Base-by-base conservation (phyloP, 2,797 vertebrate genomes). In the Acrocephalus scirpaceus region DNA sequence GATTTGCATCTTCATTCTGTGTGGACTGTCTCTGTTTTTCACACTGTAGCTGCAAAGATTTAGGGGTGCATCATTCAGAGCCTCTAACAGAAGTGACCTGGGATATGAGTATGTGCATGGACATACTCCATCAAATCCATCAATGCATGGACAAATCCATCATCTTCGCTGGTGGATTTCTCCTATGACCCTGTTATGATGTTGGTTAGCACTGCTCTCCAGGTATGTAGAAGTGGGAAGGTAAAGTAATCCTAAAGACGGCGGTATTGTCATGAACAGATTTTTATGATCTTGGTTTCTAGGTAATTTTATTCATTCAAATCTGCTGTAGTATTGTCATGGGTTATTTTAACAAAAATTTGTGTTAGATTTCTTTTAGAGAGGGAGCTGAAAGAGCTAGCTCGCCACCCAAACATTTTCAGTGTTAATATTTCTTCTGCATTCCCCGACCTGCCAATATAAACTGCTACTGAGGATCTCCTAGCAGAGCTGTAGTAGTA, bases 161-260 rank as follows among this genome's bases (percentile, higher is more conserved):
- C n/a, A n/a, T n/a, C n/a, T n/a, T n/a, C n/a, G 34, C 56, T 58
- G 44, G 12, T 17, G 9, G 32, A 30, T 54, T 73, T 53, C 48
- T 51, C n/a, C 13, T 1, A 4, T 30, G 17, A 40, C 27, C 7
- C 32, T 40, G 5, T 9, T 8, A 38, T 8, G 38, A 38, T 0
- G 0, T 1, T 54, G 21, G 17, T 47, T 57, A 47, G 14, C 2
- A 1, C 29, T 70, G 29, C 11, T 72, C 21, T 75, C n/a, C 1
- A 1, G 38, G 9, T 5, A 3, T 29, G 15, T 38, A 19, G 19
- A n/a, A 19, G 16, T 11, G 27, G 29, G 34, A 7, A 20, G 16
- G 11, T 71, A 38, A 62, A 78, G 18, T 54, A 65, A 7, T 45
- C n/a, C 34, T 64, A 21, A 54, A 44, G n/a, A 21, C 22, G 44